Conservation (phyloP, 2,797 vertebrate species). For the Muraenolepis orangiensis region DNA sequence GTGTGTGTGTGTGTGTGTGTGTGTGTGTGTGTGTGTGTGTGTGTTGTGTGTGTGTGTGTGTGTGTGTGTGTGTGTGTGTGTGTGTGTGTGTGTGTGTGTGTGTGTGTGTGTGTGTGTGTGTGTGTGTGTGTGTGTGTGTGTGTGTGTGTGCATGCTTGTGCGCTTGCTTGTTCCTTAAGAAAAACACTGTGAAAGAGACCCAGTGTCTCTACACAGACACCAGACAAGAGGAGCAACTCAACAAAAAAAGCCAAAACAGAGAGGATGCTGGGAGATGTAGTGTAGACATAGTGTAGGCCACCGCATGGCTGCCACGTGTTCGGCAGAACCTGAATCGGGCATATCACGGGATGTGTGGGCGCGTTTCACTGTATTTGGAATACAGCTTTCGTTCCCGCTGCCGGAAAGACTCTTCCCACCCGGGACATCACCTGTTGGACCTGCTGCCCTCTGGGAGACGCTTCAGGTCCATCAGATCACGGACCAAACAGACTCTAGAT, state of each 20-base stretch:
- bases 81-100: neutral
- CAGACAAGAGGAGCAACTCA: too few species aligned
- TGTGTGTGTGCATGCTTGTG: too few species aligned
- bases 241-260: neutral
- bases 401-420: too few species aligned
- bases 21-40: neutral
- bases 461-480: too few species aligned
- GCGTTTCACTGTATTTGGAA: too few species aligned
- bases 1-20: neutral
- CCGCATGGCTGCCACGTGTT: neutral
- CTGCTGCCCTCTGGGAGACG: too few species aligned
- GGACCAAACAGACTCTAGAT: too few species aligned
- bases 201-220: neutral
- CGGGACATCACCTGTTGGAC: too few species aligned
- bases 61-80: neutral
- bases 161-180: too few species aligned
- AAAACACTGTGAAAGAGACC: neutral
- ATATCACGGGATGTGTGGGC: neutral
- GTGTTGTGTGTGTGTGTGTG: too few species aligned
- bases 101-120: neutral
- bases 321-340: neutral
- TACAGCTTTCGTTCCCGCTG: too few species aligned
- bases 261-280: neutral
- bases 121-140: neutral
- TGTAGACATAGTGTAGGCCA: neutral